Percentiles rank a stretch among this genome's conserved stretches.
phyloP scores from a whole-genome alignment of 2,797 vertebrate genomes.

The Urosaurus nigricauda region DNA sequence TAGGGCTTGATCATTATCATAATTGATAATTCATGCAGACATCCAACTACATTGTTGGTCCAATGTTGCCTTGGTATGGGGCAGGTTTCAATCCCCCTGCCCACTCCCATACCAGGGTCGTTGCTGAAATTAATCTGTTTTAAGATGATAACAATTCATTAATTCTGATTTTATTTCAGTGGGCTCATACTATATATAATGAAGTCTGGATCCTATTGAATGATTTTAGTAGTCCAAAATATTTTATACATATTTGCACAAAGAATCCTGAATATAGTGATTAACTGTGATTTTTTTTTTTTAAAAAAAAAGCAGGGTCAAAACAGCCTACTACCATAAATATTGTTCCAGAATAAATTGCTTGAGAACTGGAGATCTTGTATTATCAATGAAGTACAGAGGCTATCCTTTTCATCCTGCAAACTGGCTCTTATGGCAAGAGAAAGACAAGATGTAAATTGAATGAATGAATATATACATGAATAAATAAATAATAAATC shows the following conservation, averaged over 20 bases:
- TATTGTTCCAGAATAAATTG: too few species aligned
- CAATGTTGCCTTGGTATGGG: too few species aligned
- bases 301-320: neutral
- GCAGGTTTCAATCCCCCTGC: too few species aligned
- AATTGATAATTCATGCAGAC: too few species aligned
- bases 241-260: neutral
- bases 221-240: neutral
- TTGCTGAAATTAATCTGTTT: neutral
- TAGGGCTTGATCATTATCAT: too few species aligned
- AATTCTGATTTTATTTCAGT: neutral
- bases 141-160: neutral
- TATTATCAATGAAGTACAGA: neutral
- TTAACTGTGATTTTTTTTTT: neutral
- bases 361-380: neutral
- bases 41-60: too few species aligned
- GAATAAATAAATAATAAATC: neutral
- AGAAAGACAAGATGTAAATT: neutral
- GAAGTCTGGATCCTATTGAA: neutral
- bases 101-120: too few species aligned
- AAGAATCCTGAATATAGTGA: neutral
- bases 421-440: neutral
- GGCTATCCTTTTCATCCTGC: neutral
- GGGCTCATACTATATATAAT: neutral
- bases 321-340: neutral
- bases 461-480: neutral